Conservation (phyloP, 2,113 vertebrate genomes). For the Epinephelus cyanopodus region DNA sequence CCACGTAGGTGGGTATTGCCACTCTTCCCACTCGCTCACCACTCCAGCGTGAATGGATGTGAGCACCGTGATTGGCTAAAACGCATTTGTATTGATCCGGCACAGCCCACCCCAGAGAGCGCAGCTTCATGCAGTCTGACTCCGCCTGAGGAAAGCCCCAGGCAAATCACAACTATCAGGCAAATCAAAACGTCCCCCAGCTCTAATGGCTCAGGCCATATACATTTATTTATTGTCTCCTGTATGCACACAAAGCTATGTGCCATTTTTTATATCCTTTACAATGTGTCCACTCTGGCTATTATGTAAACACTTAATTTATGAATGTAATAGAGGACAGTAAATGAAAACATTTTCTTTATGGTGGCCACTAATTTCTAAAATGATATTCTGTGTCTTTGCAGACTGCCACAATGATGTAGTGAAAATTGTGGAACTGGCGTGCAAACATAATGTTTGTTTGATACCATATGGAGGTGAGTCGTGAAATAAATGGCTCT, state of each 20-base stretch:
- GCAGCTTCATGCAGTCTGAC: conserved; percentile 60
- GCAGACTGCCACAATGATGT: conserved; percentile 95
- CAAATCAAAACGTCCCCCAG: conserved; percentile 49
- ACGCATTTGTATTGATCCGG: conserved; percentile 68
- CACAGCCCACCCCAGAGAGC: conserved; percentile 69
- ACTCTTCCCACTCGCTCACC: conserved; percentile 51
- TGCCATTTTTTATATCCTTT: conserved; percentile 25
- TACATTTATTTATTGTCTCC: conserved; percentile 53
- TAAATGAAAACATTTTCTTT: conserved; percentile 20
- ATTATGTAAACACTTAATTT: conserved; percentile 30
- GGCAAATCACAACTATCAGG: conserved; percentile 52
- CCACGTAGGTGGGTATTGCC: conserved; percentile 62
- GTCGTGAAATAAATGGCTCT: conserved; percentile 56
- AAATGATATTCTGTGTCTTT: conserved; percentile 51
- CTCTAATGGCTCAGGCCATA: conserved; percentile 38
- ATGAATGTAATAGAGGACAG: conserved; percentile 30
- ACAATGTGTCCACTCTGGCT: conserved; percentile 21
- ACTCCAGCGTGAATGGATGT: conserved; percentile 57
- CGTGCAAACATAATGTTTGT: conserved; percentile 95
- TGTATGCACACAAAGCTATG: neutral
- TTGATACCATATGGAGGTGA: conserved; percentile 98
- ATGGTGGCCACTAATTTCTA: conserved; percentile 21
- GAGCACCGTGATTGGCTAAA: conserved; percentile 62
- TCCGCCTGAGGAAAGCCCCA: conserved; percentile 57
- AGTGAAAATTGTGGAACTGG: conserved; percentile 95